phyloP scores from a whole-genome alignment of 2,888 invertebrate species.

The Agrochola macilenta region DNA sequence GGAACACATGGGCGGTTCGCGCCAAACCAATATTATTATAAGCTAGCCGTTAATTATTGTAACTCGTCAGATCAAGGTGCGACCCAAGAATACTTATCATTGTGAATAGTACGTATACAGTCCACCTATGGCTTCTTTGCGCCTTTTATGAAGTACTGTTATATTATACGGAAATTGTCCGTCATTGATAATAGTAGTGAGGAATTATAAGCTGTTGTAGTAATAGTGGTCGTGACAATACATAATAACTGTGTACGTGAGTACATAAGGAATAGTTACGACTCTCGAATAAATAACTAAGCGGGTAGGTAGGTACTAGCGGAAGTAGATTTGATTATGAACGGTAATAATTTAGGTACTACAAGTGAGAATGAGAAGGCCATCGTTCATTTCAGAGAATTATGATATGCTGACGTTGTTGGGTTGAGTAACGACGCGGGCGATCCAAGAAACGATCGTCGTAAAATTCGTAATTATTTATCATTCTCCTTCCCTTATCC shows the following conservation, averaged over 20 bases:
- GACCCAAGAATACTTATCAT: slow-evolving; percentile 64
- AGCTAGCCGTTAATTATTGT: slow-evolving; percentile 14
- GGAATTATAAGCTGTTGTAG: slow-evolving; percentile 68
- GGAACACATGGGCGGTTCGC: slow-evolving; percentile 7
- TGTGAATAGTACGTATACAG: slow-evolving; percentile 32
- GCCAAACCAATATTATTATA: slow-evolving; percentile 5
- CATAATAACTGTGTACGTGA: slow-evolving; percentile 40
- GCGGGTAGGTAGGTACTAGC: slow-evolving; percentile 21
- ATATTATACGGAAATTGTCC: slow-evolving; percentile 71
- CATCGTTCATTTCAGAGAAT: slow-evolving; percentile 36
- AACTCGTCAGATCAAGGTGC: slow-evolving; percentile 68
- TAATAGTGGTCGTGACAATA: slow-evolving; percentile 53
- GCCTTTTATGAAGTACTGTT: slow-evolving; percentile 59
- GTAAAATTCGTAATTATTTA: slow-evolving; percentile 2
- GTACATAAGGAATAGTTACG: slow-evolving; percentile 25
- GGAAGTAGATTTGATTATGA: slow-evolving; percentile 47
- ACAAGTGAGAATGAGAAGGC: slow-evolving; percentile 42
- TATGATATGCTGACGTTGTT: slow-evolving; percentile 20
- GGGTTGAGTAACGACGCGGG: background rate
- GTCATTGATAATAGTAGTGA: slow-evolving; percentile 68
- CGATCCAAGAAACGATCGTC: slow-evolving; percentile 10
- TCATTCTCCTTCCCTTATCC: background rate
- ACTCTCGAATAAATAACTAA: slow-evolving; percentile 44
- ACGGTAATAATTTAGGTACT: slow-evolving; percentile 50
- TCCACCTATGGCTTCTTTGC: slow-evolving; percentile 41